Evolutionary conservation across 1,140 invertebrate species (phyloP).

Genomic region (Laupala kohalensis): DNA sequence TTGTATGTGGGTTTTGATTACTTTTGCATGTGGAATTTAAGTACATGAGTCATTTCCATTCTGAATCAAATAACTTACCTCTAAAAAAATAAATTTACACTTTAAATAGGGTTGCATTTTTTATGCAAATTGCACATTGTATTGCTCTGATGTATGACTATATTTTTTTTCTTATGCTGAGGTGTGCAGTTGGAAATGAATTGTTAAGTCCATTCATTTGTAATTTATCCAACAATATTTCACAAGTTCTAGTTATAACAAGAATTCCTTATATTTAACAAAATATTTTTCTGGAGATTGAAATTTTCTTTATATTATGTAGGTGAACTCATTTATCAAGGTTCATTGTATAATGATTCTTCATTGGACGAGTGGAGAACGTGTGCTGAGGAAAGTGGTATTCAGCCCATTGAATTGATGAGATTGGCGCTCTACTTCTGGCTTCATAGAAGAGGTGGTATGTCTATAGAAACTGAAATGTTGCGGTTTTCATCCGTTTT

Average conservation of each 20-base stretch:
- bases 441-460: constrained; percentile 31
- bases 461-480: constrained; percentile 26
- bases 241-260: background rate
- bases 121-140: no score
- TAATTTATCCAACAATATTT: background rate
- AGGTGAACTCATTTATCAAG: constrained; percentile 45
- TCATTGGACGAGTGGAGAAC: constrained; percentile 32
- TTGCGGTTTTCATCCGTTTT: constrained; percentile 33
- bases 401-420: constrained; percentile 43
- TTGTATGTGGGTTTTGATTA: no score
- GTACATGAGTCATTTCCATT: no score
- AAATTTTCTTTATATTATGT: constrained; percentile 5
- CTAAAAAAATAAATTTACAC: no score
- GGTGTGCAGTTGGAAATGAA: no score
- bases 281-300: background rate
- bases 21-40: no score
- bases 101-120: no score
- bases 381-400: constrained; percentile 35
- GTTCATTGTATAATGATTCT: constrained; percentile 38
- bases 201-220: no score
- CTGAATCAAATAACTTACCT: no score
- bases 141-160: no score
- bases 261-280: background rate
- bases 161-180: no score
- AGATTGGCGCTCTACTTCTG: constrained; percentile 50